Base-by-base conservation (phyloP, 2,113 vertebrate species). In the Athene noctua region DNA sequence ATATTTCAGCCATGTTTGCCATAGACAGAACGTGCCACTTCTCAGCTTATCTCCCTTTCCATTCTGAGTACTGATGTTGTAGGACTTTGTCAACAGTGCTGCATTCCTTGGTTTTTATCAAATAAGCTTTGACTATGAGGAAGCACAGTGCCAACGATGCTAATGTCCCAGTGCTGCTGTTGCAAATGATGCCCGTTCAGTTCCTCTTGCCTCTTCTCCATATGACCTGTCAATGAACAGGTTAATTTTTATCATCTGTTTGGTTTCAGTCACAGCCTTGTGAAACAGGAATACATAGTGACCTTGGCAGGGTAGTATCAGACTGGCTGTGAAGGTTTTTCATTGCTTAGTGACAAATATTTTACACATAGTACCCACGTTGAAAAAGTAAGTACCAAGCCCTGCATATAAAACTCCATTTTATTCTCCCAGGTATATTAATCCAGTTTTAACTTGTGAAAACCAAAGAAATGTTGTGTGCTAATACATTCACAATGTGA, bases 1-100 rank as follows among this genome's bases (percentile, higher is more conserved):
- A 36, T 82, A 73, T 91, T 92, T 81, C 83, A 91, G n/a, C 86
- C 15, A 0, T 86, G 71, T 91, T 96, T 95, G 70, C 52, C 17
- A 9, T 8, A 25, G 68, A 78, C 10, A 86, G 61, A 85, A 67
- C 0, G 1, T 70, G 52, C 77, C 61, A 40, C 32, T 65, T 90
- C 80, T 86, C 36, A 51, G 0, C 40, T 86, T 97, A 66, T 6
- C 62, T 82, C 32, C 12, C 32, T 59, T 77, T 84, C 59, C 44
- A 4, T 80, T 77, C 65, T 8, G 34, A 67, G 47, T 17, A 8
- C 61, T 29, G 34, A 38, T 71, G 0, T 46, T 92, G 47, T 66
- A 70, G 70, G 59, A 54, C 58, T 88, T 86, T 49, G 74, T 71
- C 63, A 82, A 65, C 55, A 62, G 20, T 25, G 18, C 71, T 46